Evolutionary conservation across 2,888 invertebrate genomes (phyloP).

Genomic region (Luperina testacea): DNA sequence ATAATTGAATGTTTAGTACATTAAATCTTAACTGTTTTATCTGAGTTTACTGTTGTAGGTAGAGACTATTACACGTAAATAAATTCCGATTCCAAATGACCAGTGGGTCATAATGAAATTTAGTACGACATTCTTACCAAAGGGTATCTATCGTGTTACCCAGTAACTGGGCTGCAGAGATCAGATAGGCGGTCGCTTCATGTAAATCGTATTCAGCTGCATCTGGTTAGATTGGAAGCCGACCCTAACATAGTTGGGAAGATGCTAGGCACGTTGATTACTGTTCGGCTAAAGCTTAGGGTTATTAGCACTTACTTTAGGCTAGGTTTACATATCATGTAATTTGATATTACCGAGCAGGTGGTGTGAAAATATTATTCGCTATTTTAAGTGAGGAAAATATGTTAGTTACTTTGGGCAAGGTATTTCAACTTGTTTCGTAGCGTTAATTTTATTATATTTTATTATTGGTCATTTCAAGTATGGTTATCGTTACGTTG

Average conservation of each 20-base stretch:
- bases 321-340: too few relatives aligned
- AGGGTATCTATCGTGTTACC: not conserved
- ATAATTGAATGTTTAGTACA: slow-evolving; percentile 45
- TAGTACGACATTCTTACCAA: not conserved
- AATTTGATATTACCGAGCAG: not conserved
- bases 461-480: not conserved
- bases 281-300: not conserved
- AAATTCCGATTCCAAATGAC: not conserved
- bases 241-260: not conserved
- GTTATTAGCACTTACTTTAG: not conserved
- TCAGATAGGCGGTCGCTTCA: not conserved
- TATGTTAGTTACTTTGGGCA: not conserved
- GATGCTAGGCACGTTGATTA: too few relatives aligned
- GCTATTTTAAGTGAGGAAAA: too few relatives aligned
- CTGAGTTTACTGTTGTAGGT: not conserved
- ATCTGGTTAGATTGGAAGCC: not conserved
- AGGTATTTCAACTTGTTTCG: not conserved
- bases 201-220: not conserved
- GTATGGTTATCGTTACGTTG: not conserved
- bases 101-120: not conserved
- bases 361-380: not conserved
- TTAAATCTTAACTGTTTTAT: slow-evolving; percentile 6
- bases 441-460: not conserved
- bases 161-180: not conserved
- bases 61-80: not conserved